Percentiles rank a stretch among this genome's conserved stretches.
phyloP scores from a whole-genome alignment of 2,888 invertebrate genomes.

The Oscheius myriophilus region DNA sequence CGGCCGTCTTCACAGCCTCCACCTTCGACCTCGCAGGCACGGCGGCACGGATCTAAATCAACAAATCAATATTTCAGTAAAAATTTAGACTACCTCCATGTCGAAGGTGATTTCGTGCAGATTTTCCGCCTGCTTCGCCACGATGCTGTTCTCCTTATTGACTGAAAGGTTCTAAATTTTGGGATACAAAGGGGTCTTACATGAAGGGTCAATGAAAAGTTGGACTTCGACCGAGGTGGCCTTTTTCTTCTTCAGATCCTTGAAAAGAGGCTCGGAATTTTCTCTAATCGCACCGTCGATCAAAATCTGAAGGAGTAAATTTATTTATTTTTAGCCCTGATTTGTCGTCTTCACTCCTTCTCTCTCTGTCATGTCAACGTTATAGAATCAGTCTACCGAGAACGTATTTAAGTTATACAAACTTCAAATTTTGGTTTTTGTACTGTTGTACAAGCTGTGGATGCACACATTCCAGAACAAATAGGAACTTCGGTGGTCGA shows the following conservation, averaged over 20 bases:
- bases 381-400: too few relatives aligned
- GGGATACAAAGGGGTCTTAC: constrained; percentile 28
- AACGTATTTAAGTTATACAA: too few relatives aligned
- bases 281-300: constrained; percentile 49
- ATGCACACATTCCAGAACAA: too few relatives aligned
- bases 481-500: too few relatives aligned
- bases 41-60: constrained; percentile 46
- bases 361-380: too few relatives aligned
- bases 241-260: constrained; percentile 55
- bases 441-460: too few relatives aligned
- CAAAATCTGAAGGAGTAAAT: constrained; percentile 36
- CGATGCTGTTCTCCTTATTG: constrained; percentile 38
- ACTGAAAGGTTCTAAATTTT: constrained; percentile 27
- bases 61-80: background rate
- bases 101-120: constrained; percentile 48
- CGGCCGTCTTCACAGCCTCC: constrained; percentile 48
- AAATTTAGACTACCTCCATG: constrained; percentile 33
- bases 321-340: too few relatives aligned
- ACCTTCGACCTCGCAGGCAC: constrained; percentile 50
- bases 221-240: constrained; percentile 50
- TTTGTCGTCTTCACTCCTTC: too few relatives aligned
- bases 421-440: too few relatives aligned
- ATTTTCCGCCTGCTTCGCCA: constrained; percentile 35
- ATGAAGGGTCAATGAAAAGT: constrained; percentile 47
- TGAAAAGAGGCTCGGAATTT: constrained; percentile 45